phyloP scores from a whole-genome alignment of 2,113 vertebrate genomes.

The Colinus virginianus region DNA sequence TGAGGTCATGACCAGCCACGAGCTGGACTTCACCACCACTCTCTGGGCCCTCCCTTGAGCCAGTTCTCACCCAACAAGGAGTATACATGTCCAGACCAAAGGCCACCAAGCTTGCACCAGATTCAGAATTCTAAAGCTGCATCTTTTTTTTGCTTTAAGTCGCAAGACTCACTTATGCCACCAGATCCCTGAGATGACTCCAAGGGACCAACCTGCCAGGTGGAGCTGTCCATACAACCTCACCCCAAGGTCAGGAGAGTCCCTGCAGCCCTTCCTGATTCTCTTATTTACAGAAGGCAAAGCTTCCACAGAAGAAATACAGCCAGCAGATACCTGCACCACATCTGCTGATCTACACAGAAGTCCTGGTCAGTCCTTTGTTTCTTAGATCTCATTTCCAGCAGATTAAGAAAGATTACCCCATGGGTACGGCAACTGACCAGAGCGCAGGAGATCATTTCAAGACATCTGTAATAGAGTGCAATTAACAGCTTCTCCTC shows the following conservation, averaged over 20 bases:
- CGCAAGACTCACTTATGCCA: not conserved
- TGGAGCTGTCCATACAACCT: not conserved
- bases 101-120: not conserved
- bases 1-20: too few relatives aligned
- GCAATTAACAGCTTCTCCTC: conserved; percentile 21
- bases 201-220: not conserved
- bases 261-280: not conserved
- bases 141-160: not conserved
- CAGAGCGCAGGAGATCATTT: not conserved
- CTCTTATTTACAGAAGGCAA: not conserved
- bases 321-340: not conserved
- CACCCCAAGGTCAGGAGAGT: not conserved
- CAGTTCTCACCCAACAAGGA: too few relatives aligned
- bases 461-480: conserved; percentile 8
- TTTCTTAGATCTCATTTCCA: conserved; percentile 27
- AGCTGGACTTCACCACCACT: too few relatives aligned
- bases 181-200: not conserved
- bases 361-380: not conserved
- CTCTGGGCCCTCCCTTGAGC: too few relatives aligned
- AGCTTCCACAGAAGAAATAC: not conserved
- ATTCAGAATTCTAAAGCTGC: not conserved
- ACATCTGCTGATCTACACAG: not conserved
- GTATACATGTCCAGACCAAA: too few relatives aligned
- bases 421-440: conserved; percentile 25
- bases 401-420: conserved; percentile 29